Conservation (phyloP, 1,140 invertebrate species). For the Lepidurus apus region DNA sequence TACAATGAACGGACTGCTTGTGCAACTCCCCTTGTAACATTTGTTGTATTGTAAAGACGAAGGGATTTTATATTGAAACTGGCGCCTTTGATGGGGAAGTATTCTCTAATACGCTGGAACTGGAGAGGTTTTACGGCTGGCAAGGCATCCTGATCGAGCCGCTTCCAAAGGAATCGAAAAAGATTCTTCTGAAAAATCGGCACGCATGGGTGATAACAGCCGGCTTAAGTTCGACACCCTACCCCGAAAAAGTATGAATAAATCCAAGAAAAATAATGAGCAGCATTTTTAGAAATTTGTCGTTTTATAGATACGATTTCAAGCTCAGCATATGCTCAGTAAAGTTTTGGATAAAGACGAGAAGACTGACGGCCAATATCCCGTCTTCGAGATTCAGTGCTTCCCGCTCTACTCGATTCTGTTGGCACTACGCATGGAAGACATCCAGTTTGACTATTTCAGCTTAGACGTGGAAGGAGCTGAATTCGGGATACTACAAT, state of each 20-base stretch:
- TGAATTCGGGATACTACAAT: slow-evolving; percentile 42
- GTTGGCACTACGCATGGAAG: slow-evolving; percentile 47
- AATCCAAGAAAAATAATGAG: neutral
- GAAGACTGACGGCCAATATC: neutral
- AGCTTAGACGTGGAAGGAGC: slow-evolving; percentile 45
- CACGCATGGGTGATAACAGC: slow-evolving; percentile 37
- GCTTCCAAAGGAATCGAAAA: slow-evolving; percentile 50
- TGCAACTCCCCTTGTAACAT: neutral
- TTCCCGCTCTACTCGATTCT: slow-evolving; percentile 44
- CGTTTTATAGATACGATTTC: neutral
- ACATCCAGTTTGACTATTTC: slow-evolving; percentile 44
- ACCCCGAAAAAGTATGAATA: slow-evolving; percentile 8
- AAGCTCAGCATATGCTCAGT: neutral
- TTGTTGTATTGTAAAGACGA: slow-evolving; percentile 6
- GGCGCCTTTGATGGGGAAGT: slow-evolving; percentile 49
- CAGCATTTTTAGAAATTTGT: neutral
- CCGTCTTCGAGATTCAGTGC: slow-evolving; percentile 41
- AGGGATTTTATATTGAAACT: slow-evolving; percentile 49
- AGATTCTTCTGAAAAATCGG: slow-evolving; percentile 37
- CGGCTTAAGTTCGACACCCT: slow-evolving; percentile 34
- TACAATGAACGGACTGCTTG: neutral
- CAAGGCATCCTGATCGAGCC: slow-evolving; percentile 66
- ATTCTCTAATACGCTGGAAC: slow-evolving; percentile 42
- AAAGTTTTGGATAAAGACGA: neutral
- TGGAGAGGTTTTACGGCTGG: slow-evolving; percentile 66